Conservation (phyloP, 2,113 vertebrate species). For the Oriolus oriolus region DNA sequence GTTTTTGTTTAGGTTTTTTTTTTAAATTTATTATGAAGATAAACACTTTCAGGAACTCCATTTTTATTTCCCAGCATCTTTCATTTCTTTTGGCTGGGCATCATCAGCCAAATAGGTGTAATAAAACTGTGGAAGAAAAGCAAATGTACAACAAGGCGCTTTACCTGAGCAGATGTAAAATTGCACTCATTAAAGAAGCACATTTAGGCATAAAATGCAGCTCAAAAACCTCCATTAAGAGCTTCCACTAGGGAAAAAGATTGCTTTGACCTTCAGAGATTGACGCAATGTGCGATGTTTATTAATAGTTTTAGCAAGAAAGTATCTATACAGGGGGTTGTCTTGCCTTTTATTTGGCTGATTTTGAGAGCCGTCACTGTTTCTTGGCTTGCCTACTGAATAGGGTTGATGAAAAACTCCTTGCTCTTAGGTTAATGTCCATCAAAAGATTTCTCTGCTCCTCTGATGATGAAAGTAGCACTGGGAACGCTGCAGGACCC, state of each 20-base stretch:
- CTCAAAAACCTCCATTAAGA: neutral
- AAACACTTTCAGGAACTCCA: neutral
- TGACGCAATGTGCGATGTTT: neutral
- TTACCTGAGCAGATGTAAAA: slow-evolving; percentile 32
- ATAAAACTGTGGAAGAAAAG: slow-evolving; percentile 8
- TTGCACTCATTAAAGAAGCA: slow-evolving; percentile 31
- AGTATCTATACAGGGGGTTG: neutral
- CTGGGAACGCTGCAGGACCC: neutral
- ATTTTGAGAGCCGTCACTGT: neutral
- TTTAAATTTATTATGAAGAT: neutral
- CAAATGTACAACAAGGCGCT: neutral
- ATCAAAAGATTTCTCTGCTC: neutral
- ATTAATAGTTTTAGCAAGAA: slow-evolving; percentile 39
- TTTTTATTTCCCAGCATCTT: neutral
- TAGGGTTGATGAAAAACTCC: neutral
- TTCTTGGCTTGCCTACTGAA: neutral
- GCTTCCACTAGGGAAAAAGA: slow-evolving; percentile 23
- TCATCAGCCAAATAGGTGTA: neutral
- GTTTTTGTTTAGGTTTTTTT: neutral
- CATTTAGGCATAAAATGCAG: slow-evolving; percentile 21
- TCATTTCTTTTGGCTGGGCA: neutral
- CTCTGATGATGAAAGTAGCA: neutral
- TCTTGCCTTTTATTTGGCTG: neutral
- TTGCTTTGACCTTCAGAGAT: slow-evolving; percentile 55
- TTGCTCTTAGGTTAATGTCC: neutral